Evolutionary conservation across 2,888 invertebrate species (phyloP), one percentile per base, ranked within the genome.

Genomic region (Rhingia campestris): DNA sequence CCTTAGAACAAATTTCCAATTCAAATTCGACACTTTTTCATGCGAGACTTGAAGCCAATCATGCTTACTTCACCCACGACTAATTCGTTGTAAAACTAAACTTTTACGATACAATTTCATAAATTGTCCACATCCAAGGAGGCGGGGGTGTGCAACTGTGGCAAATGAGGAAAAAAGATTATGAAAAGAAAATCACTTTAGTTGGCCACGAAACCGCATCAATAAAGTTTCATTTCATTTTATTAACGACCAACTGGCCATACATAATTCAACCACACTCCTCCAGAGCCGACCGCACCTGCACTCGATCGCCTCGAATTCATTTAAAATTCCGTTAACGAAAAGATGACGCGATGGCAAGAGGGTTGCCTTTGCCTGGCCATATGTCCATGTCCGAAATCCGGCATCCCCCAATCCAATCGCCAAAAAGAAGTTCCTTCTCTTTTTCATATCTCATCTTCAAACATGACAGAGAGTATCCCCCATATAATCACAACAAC

Each of bases 311-410:
- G 59, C 70, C 70, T 12, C 10, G 14, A 74, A 79, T 69, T 64
- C 49, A 79, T 79, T 73, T 53, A 64, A 64, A 64, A 74, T 84
- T 84, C 82, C 30, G 43, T 64, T 74, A 84, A 58, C 66, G 73
- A 70, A 39, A 61, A 56, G 54, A 74, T 14, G 47, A 66, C 43
- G 33, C 35, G 51, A 67, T 9, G 30, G 14, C 9, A 64, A 63
- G 43, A 43, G 39, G 51, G 33, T 49, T 59, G 12, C 35, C 43
- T 32, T 53, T 49, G 59, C 41, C 67, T 53, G 39, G 56, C 39
- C 56, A 77, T 66, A 43, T 69, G 76, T 56, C 43, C 70, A 69
- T 53, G 54, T 54, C 64, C 70, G n/a, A 77, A 77, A 70, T 72
- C 81, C 37, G 59, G 41, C 47, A 59, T 14, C 37, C 10, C 32